These are phyloP conservation scores for Lasiommata megera DNA, from an alignment of 2,888 invertebrate species.

Conservation along the genomic window DNA sequence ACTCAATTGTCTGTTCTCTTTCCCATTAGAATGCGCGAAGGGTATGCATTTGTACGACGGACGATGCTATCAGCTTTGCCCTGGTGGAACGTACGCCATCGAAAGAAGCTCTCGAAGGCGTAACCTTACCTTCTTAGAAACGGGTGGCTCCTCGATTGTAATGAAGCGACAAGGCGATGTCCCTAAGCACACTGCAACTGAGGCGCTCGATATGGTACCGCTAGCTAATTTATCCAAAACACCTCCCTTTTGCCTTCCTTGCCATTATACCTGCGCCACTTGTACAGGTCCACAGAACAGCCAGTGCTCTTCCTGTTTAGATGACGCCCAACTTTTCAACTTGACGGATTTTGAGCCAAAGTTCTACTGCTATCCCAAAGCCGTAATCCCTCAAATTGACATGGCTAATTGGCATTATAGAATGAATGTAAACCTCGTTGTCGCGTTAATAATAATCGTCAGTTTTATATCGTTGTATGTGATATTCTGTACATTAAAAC, in stretches of 20 bases:
- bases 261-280: slow-evolving; percentile 88
- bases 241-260: slow-evolving; percentile 81
- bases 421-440: slow-evolving; percentile 61
- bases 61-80: slow-evolving; percentile 82
- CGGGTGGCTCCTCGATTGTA: slow-evolving; percentile 35
- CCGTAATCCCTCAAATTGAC: slow-evolving; percentile 64
- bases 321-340: slow-evolving; percentile 82
- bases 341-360: slow-evolving; percentile 61
- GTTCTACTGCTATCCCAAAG: slow-evolving; percentile 75
- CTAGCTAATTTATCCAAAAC: slow-evolving; percentile 43
- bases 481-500: slow-evolving; percentile 49
- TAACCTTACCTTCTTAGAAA: slow-evolving; percentile 62
- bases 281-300: slow-evolving; percentile 86
- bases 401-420: slow-evolving; percentile 70
- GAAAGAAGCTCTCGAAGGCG: slow-evolving; percentile 66
- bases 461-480: slow-evolving; percentile 51
- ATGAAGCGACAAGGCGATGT: slow-evolving; percentile 56
- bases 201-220: slow-evolving; percentile 64
- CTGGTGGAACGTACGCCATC: slow-evolving; percentile 70
- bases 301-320: slow-evolving; percentile 85
- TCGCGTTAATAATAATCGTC: slow-evolving; percentile 53
- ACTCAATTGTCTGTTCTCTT: slow-evolving; percentile 66
- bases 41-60: slow-evolving; percentile 83
- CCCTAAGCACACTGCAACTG: slow-evolving; percentile 44
- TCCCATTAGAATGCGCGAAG: slow-evolving; percentile 84